These are phyloP conservation scores for Nasonovia ribisnigri DNA, from an alignment of 2,888 invertebrate genomes.

Conservation along the genomic window DNA sequence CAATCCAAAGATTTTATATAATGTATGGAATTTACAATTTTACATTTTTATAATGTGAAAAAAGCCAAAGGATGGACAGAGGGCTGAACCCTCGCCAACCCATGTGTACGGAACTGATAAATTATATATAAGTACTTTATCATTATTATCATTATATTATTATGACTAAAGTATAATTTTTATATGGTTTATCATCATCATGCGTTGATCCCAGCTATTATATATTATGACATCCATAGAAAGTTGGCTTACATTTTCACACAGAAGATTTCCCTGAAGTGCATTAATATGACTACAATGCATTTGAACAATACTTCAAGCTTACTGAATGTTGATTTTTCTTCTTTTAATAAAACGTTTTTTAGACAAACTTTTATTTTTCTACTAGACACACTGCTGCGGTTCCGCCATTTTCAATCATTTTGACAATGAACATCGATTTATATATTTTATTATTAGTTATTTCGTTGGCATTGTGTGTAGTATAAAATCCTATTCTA, in stretches of 20 bases:
- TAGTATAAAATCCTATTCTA: neutral
- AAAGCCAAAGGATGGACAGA: neutral
- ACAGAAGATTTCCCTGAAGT: conserved; percentile 27
- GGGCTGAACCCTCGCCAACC: neutral
- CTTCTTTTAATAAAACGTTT: conserved; percentile 8
- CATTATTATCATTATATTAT: neutral
- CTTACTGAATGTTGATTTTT: conserved; percentile 12
- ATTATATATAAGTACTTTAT: neutral
- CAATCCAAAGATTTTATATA: too few species aligned
- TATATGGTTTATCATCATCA: neutral
- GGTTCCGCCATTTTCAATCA: neutral
- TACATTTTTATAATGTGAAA: neutral
- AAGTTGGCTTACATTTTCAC: conserved; percentile 3
- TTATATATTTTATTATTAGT: conserved; percentile 16
- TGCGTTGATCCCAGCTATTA: neutral
- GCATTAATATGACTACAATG: conserved; percentile 14
- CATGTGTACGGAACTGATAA: neutral
- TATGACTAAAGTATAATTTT: neutral
- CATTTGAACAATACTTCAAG: neutral
- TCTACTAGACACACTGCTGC: neutral
- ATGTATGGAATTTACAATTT: neutral
- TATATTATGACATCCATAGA: neutral
- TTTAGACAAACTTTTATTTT: neutral
- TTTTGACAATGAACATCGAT: neutral
- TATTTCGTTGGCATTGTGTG: neutral